These are phyloP conservation scores for Andinoacara biseriatus DNA, from an alignment of 2,113 vertebrate genomes.

Conservation along the genomic window DNA sequence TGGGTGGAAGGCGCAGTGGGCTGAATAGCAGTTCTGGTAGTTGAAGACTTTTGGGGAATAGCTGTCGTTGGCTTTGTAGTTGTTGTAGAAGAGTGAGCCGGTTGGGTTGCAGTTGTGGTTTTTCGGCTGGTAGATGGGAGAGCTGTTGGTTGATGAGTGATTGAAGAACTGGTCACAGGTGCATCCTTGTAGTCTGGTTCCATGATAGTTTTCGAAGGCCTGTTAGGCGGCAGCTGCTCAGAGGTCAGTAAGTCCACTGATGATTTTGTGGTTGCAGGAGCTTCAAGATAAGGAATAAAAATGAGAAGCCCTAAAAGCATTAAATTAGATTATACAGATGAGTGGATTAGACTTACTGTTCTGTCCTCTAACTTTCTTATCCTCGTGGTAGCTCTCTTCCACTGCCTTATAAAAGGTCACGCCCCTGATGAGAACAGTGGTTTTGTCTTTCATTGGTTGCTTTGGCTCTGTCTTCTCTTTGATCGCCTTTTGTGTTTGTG, in stretches of 20 bases:
- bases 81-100: background rate
- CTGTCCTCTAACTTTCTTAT: constrained; percentile 54
- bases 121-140: background rate
- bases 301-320: background rate
- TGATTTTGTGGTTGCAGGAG: background rate
- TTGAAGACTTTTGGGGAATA: constrained; percentile 4
- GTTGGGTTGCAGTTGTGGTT: constrained; percentile 40
- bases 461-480: constrained; percentile 29
- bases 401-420: constrained; percentile 90
- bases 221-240: constrained; percentile 19
- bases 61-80: constrained; percentile 5
- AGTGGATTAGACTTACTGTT: constrained; percentile 26
- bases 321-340: background rate
- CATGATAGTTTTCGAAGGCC: background rate
- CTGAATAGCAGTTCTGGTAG: background rate
- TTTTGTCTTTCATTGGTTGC: constrained; percentile 63
- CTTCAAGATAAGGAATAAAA: constrained; percentile 17
- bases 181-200: background rate
- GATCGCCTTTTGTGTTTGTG: constrained; percentile 25
- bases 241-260: constrained; percentile 39
- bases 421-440: constrained; percentile 82
- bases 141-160: background rate
- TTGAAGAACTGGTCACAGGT: background rate
- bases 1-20: background rate
- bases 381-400: constrained; percentile 68